Base-by-base conservation (phyloP, 2,888 invertebrate species). In the Elgonia sp. region DNA sequence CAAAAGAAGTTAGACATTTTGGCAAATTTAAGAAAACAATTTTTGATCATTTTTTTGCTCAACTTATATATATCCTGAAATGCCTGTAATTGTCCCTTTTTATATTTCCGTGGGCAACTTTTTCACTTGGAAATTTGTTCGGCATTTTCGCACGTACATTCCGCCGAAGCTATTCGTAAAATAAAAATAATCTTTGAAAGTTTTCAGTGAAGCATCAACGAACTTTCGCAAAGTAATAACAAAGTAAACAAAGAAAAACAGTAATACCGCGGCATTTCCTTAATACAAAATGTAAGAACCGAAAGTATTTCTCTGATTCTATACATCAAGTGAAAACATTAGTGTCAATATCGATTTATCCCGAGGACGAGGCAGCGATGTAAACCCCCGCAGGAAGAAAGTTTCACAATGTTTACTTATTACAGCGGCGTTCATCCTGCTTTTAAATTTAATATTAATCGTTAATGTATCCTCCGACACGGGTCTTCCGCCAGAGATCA, bases 321-420 rank as follows among this genome's bases (percentile, higher is more conserved):
- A 29, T 67, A 67, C 67, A 79, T 67, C 79, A 57, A 79, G 29
- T n/a, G 67, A 57, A 55, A 79, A 65, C 77, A 55, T 77, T 57
- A 79, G 67, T 40, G 67, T 79, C 79, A 79, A 67, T 67, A 79
- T 79, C 79, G 79, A 79, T 67, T 79, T 67, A 57, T 57, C 67
- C 50, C n/a, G 16, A 53, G 42, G 20, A 20, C 12, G 20, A 20
- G 0, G 42, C 16, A 21, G 21, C 73, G 16, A 10, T 42, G 40
- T 9, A 60, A 40, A 20, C 60, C 75, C 14, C 14, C 57, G 57
- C 18, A 20, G n/a, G 14, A 63, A n/a, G n/a, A 72, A 72, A 72
- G 70, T 37, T 70, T 37, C 53, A 29, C 37, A 20, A 37, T 40
- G 65, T 40, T 65, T 42, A 65, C 65, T 72, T 57, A 57, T 57